These are phyloP conservation scores for Galaxias olidus DNA, from an alignment of 2,797 vertebrate species.

Conservation along the genomic window DNA sequence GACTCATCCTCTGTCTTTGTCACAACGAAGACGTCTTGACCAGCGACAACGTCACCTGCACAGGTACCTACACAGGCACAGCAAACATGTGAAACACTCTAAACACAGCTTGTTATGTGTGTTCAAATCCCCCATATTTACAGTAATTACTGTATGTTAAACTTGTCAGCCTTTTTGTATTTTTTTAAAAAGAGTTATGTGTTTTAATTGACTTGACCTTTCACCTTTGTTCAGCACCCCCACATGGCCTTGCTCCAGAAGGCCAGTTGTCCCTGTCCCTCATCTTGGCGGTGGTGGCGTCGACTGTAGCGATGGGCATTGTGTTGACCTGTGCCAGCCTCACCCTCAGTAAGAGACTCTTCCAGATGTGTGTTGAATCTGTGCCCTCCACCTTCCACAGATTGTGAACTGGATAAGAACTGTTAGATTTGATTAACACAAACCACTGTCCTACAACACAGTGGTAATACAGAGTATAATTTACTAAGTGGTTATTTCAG, in stretches of 20 bases:
- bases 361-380: constrained; percentile 72
- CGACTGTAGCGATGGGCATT: constrained; percentile 78
- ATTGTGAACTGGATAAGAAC: constrained; percentile 58
- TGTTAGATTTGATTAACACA: neutral
- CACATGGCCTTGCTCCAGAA: constrained; percentile 58
- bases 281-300: constrained; percentile 81
- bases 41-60: constrained; percentile 80
- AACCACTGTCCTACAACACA: neutral
- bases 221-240: constrained; percentile 44
- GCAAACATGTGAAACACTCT: neutral
- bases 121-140: neutral
- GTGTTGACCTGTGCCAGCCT: constrained; percentile 83
- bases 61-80: neutral
- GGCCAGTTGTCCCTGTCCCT: constrained; percentile 77
- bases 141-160: neutral
- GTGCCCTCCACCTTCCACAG: constrained; percentile 76
- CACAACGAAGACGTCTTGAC: constrained; percentile 81
- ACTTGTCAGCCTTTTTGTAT: neutral
- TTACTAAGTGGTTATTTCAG: too few species aligned
- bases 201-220: neutral
- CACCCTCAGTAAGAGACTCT: constrained; percentile 84
- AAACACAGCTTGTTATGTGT: too few species aligned
- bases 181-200: neutral
- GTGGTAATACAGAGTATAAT: too few species aligned
- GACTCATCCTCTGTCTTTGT: constrained; percentile 81